Base-by-base conservation (phyloP, 2,888 invertebrate genomes). In the Diarsia mendica region DNA sequence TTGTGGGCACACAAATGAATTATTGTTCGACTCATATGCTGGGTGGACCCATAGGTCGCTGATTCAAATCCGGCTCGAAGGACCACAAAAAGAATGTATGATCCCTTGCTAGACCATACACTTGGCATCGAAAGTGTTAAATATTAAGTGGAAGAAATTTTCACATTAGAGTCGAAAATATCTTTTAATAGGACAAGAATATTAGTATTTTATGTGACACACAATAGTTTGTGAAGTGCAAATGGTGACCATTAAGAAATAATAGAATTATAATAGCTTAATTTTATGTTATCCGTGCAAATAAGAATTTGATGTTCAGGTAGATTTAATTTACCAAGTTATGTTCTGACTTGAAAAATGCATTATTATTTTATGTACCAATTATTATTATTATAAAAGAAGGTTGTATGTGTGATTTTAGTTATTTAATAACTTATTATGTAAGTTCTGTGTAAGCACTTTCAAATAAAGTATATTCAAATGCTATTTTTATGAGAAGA, bases 401-500 rank as follows among this genome's bases (percentile, higher is more conserved):
- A 83, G 87, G 88, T 87, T 87, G 85, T 85, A 85, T 72, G 69
- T 23, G 60, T 78, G 74, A 64, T 72, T 81, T 84, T 60, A 68
- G 69, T 85, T 78, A 77, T 85, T 70, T 53, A 77, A 80, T 79
- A 77, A 81, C 71, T 80, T 79, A 77, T 80, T 68, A 46, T 76
- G 67, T 86, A 82, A 75, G 79, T 75, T 82, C 66, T 71, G 73
- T 39, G 82, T 87, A 83, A 81, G 86, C 78, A 83, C 82, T 82
- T 80, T 83, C 75, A 80, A 82, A 85, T 80, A 69, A 72, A 72
- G 72, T 79, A 77, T 87, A 87, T 83, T 80, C 39, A 77, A 75
- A 85, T 68, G 77, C 80, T 84, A 87, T 88, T 87, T 87, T 85
- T 82, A 78, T 82, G 88, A 78, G 8, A 61, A 65, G n/a, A 44